Evolutionary conservation across 2,888 invertebrate genomes (phyloP).

Genomic region (Punctoribates punctum): DNA sequence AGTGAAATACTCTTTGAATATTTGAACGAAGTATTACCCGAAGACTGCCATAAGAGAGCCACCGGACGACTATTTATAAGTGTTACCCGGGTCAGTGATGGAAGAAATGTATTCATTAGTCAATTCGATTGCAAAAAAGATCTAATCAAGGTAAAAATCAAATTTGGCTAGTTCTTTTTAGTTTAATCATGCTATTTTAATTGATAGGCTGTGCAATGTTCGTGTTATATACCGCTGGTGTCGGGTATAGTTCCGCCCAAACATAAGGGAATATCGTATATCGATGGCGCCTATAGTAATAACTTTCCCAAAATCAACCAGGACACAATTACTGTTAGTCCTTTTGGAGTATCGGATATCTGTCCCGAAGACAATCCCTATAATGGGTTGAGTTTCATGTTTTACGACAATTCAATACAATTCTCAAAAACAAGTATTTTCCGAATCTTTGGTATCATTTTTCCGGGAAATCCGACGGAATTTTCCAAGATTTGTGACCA

Average conservation of each 20-base stretch:
- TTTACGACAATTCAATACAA: constrained; percentile 46
- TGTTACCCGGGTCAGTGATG: constrained; percentile 87
- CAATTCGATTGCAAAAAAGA: constrained; percentile 87
- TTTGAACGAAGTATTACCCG: constrained; percentile 63
- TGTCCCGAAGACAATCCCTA: constrained; percentile 52
- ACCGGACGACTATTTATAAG: constrained; percentile 90
- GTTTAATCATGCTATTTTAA: neutral
- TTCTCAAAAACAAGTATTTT: too few relatives aligned
- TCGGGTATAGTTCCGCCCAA: constrained; percentile 58
- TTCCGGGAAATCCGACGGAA: constrained; percentile 91
- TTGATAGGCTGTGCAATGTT: constrained; percentile 79
- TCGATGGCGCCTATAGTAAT: constrained; percentile 58
- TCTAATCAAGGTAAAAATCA: constrained; percentile 77
- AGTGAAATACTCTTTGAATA: constrained; percentile 80
- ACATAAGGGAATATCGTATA: constrained; percentile 55
- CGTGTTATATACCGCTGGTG: constrained; percentile 62
- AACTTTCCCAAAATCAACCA: constrained; percentile 57
- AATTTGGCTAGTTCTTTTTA: neutral
- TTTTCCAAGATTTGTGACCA: constrained; percentile 83
- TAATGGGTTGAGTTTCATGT: constrained; percentile 47
- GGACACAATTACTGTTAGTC: constrained; percentile 58
- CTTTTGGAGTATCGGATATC: constrained; percentile 60
- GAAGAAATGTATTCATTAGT: constrained; percentile 89
- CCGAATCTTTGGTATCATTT: constrained; percentile 54
- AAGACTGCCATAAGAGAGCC: constrained; percentile 83